Evolutionary conservation across 2,797 vertebrate genomes (phyloP).

Genomic region (Sphenodon punctatus): DNA sequence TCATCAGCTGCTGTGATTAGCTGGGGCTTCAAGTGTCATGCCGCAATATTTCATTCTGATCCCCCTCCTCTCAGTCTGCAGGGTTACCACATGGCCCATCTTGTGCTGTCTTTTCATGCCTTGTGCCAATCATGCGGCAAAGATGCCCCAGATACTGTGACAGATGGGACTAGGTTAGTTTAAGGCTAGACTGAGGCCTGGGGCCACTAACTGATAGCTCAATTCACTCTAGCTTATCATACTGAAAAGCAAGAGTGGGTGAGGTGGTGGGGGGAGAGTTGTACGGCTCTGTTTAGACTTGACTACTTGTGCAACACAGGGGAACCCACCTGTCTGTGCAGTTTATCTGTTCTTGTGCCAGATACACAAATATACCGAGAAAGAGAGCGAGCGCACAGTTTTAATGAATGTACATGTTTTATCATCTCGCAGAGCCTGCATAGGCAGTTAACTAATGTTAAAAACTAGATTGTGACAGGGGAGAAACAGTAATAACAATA

Average conservation of each 20-base stretch:
- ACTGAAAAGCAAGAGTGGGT: background rate
- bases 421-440: background rate
- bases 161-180: slow-evolving; percentile 75
- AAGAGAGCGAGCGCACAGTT: background rate
- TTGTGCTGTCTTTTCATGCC: slow-evolving; percentile 72
- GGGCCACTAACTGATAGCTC: slow-evolving; percentile 39
- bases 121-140: slow-evolving; percentile 50
- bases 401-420: background rate
- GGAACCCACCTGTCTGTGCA: background rate
- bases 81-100: slow-evolving; percentile 66
- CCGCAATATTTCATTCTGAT: slow-evolving; percentile 72
- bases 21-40: slow-evolving; percentile 66
- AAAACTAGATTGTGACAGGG: fast-evolving
- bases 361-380: background rate
- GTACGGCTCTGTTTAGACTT: background rate
- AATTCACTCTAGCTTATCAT: background rate
- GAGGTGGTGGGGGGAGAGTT: background rate
- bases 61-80: background rate
- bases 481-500: background rate
- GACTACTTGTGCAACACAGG: background rate
- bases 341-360: background rate
- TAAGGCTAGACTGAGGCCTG: slow-evolving; percentile 52
- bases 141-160: slow-evolving; percentile 65
- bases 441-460: background rate
- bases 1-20: slow-evolving; percentile 72